Base-by-base conservation (phyloP, 2,888 invertebrate species). In the Campoplex nolae region DNA sequence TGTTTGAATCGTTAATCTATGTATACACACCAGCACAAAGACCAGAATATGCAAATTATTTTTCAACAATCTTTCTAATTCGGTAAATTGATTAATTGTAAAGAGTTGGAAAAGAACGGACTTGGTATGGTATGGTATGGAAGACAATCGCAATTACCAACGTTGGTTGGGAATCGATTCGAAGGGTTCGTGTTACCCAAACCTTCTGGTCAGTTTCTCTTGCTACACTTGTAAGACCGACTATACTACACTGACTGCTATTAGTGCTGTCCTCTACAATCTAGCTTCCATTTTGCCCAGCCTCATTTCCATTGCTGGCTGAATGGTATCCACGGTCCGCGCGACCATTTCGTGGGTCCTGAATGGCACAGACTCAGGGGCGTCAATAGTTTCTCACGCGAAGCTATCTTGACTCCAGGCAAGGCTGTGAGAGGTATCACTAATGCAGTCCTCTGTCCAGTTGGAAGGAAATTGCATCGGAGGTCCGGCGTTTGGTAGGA, bases 391-490 rank as follows among this genome's bases (percentile, higher is more conserved):
- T 89, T 85, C 84, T 81, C 86, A 82, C 83, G 71, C 70, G 38
- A 78, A 76, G 76, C 71, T 67, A 80, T 54, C 84, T 67, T 23
- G 48, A 76, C 67, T 74, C 62, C 18, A 65, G 42, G 65, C 73
- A 56, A 62, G 70, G 48, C 65, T 82, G 71, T 77, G 83, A 81
- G 77, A 83, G 88, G 56, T 91, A 91, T 92, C 89, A 89, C 86
- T 92, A 93, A 93, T 92, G 91, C 91, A 90, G 90, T 90, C 88
- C 90, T 90, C 90, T 90, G 91, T 90, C 91, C 91, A 90, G 90
- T 89, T 85, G 89, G 89, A 90, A 92, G 91, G 91, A 92, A 92
- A 92, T 92, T 92, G 90, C 90, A 90, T 91, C 87, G 90, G 89
- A 65, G 45, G 62, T 79, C 67, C 58, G 85, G 88, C 77, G 84